Base-by-base conservation (phyloP, 2,113 vertebrate species). In the Passer montanus region DNA sequence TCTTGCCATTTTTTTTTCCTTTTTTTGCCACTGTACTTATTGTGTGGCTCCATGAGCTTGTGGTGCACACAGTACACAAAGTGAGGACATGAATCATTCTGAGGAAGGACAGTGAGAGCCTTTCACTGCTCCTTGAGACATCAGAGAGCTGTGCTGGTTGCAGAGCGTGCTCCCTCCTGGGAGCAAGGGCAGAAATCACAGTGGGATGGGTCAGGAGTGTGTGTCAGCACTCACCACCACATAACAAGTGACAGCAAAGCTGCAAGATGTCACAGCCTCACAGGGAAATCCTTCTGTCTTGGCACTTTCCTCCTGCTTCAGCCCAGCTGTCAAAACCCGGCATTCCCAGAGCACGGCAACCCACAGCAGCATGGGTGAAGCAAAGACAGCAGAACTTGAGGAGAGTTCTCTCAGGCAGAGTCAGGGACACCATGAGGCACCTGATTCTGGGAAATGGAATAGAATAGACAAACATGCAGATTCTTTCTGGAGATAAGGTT, bases 131-230 rank as follows among this genome's bases (percentile, higher is more conserved):
- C 26, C n/a, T 43, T 0, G 1, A 11, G 78, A 19, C 2, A 24
- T 4, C 10, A 33, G 2, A 10, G 43, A 35, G 55, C n/a, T 19
- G 10, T 2, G 13, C 3, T 3, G 9, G 9, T 4, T 2, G 24
- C 15, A 6, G 28, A 6, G 26, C 2, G 1, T 2, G 6, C 1
- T 46, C 52, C 60, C 41, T n/a, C 13, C 9, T 0, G 5, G 0
- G 3, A 60, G 35, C 22, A 31, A n/a, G 52, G 81, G 56, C 19
- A 76, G 18, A 6, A 50, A n/a, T 21, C 52, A 9, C 9, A 39
- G 18, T 2, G 31, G 49, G 53, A 33, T 2, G 35, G 55, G 28
- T 39, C 66, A 43, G 12, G n/a, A 79, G 41, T 15, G 5, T 7
- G 10, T 0, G 5, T 15, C 55, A 55, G 9, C 60, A 6, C 17